Evolutionary conservation across 2,797 vertebrate genomes (phyloP).

Genomic region (Octomys mimax): DNA sequence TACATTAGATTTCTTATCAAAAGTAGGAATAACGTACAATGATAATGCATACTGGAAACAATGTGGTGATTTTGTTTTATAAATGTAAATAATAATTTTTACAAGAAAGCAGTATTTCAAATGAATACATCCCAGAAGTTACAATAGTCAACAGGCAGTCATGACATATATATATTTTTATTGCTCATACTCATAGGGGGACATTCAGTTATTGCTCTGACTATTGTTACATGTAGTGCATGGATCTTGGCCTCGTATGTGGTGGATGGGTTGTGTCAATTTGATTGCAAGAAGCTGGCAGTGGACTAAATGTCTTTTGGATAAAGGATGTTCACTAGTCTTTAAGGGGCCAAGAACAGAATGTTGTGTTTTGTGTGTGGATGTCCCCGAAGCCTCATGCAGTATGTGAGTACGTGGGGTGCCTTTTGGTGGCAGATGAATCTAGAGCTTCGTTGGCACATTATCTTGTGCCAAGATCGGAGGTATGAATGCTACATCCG

Average conservation of each 20-base stretch:
- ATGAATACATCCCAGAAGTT: neutral
- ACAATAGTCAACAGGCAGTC: fast-evolving
- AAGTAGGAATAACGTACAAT: neutral
- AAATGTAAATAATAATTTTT: constrained; percentile 14
- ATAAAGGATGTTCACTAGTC: too few species aligned
- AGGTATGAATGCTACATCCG: too few species aligned
- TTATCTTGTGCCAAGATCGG: too few species aligned
- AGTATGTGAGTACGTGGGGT: too few species aligned
- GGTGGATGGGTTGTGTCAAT: neutral
- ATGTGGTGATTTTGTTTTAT: neutral
- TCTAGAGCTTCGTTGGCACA: too few species aligned
- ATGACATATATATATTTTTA: neutral
- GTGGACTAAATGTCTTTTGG: too few species aligned
- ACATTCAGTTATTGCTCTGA: neutral
- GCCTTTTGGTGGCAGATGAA: too few species aligned
- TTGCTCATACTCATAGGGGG: neutral
- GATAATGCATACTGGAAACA: neutral
- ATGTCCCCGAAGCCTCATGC: too few species aligned
- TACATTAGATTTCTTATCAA: neutral
- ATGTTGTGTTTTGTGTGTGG: too few species aligned
- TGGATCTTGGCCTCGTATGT: neutral
- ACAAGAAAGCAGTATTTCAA: neutral
- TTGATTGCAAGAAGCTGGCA: neutral
- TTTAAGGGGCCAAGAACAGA: too few species aligned
- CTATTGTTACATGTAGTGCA: neutral